These are phyloP conservation scores for Melanotaenia parkinsoni DNA, from an alignment of 2,797 vertebrate genomes.

Conservation along the genomic window DNA sequence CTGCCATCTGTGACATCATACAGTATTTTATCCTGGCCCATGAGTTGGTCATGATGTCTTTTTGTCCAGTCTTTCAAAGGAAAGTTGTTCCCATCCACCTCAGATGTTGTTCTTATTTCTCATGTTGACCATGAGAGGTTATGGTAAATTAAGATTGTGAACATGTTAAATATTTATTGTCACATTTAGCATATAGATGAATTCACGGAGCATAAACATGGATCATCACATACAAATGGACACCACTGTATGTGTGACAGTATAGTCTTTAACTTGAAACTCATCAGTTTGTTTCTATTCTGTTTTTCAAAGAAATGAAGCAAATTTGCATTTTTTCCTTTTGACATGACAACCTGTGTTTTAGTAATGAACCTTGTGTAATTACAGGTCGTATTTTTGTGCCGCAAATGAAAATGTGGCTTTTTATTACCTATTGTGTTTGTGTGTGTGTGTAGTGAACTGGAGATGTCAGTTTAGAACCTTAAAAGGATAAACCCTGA, in stretches of 20 bases:
- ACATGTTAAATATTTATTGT: background rate
- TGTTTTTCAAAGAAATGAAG: background rate
- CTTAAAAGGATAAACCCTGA: conserved; percentile 56
- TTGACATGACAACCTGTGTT: conserved; percentile 5
- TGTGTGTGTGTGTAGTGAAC: conserved; percentile 13
- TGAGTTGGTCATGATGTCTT: no score
- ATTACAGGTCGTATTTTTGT: conserved; percentile 24
- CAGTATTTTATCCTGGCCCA: no score
- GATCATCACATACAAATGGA: background rate
- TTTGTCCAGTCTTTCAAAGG: no score
- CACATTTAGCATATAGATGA: background rate
- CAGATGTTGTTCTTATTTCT: background rate
- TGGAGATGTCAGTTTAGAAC: conserved; percentile 41
- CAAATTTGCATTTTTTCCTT: background rate
- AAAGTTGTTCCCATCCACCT: background rate
- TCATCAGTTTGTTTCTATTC: background rate
- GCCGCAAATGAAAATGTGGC: conserved; percentile 26
- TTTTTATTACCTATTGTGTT: conserved; percentile 1
- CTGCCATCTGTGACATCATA: no score
- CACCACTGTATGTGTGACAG: background rate
- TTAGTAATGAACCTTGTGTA: conserved; percentile 4
- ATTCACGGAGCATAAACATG: background rate
- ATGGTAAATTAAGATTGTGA: background rate
- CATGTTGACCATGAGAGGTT: background rate
- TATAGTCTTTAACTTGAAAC: background rate